A percentile compares a stretch with the other conserved stretches of the same genome.
Conservation (phyloP, 2,797 vertebrate species). For the Morus bassanus region DNA sequence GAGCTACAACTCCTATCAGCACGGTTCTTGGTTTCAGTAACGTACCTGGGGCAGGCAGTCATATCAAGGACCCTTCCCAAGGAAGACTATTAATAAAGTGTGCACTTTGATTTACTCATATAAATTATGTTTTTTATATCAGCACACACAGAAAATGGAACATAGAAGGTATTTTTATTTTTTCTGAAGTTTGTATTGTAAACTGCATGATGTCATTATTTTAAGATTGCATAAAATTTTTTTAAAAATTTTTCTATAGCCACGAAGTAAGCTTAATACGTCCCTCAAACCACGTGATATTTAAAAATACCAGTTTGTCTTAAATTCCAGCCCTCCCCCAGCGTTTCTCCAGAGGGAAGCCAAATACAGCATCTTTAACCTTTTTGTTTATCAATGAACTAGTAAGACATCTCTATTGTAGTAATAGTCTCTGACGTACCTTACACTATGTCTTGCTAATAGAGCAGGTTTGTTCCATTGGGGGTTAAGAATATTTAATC, state of each 20-base stretch:
- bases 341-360: neutral
- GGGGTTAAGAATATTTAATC: slow-evolving; percentile 75
- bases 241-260: neutral
- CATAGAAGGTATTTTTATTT: neutral
- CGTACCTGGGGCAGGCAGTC: accelerated
- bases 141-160: neutral
- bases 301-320: neutral
- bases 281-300: neutral
- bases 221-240: neutral
- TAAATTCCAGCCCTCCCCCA: neutral
- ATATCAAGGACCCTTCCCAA: neutral
- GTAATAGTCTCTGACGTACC: slow-evolving; percentile 18
- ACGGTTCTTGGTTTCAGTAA: neutral
- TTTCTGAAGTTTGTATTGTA: neutral
- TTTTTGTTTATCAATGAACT: slow-evolving; percentile 50
- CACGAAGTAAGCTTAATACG: neutral
- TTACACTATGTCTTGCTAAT: slow-evolving; percentile 45
- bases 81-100: neutral
- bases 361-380: neutral
- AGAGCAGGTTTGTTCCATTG: slow-evolving; percentile 51
- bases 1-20: neutral
- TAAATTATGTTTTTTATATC: neutral
- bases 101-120: neutral
- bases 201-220: neutral
- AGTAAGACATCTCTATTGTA: slow-evolving; percentile 7